Percentiles rank a stretch among this genome's conserved stretches.
Conservation (phyloP, 2,113 vertebrate genomes). For the Muntiacus reevesi region DNA sequence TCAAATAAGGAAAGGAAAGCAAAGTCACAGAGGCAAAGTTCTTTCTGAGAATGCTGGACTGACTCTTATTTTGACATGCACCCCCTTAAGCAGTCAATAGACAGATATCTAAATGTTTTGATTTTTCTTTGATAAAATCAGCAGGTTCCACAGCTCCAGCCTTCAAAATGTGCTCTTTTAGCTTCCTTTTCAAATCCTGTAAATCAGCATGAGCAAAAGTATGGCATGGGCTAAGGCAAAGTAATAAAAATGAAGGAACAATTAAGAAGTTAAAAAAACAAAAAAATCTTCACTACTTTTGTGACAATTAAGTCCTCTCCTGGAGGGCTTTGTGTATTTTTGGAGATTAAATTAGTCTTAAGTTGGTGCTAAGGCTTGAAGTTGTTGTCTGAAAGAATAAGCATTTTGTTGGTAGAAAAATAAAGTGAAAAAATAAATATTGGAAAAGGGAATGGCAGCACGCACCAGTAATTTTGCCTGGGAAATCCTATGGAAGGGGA, state of each 20-base stretch:
- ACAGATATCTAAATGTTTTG: conserved; percentile 50
- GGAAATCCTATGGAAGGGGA: not conserved
- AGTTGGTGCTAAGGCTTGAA: not conserved
- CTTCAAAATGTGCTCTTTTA: conserved; percentile 29
- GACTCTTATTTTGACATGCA: conserved; percentile 1
- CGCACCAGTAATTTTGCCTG: not conserved
- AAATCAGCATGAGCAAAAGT: conserved; percentile 52
- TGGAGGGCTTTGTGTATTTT: conserved; percentile 31
- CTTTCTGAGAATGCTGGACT: not conserved
- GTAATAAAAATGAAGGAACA: conserved; percentile 54
- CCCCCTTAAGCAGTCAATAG: conserved; percentile 11
- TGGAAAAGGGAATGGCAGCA: not conserved
- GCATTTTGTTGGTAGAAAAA: not conserved
- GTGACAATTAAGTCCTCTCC: conserved; percentile 37
- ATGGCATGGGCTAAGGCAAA: not conserved
- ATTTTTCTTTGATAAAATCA: conserved; percentile 46
- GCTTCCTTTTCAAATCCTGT: conserved; percentile 11
- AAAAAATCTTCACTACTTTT: conserved; percentile 7
- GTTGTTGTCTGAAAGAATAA: conserved; percentile 35
- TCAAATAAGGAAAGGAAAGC: not conserved
- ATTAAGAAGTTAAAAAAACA: not conserved
- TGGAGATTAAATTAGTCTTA: conserved; percentile 52
- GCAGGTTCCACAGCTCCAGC: conserved; percentile 35
- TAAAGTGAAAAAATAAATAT: not conserved
- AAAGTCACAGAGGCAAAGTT: not conserved